Evolutionary conservation across 2,888 invertebrate genomes (phyloP), one percentile per base, ranked within the genome.

Genomic region (Pharmacophagus antenor): DNA sequence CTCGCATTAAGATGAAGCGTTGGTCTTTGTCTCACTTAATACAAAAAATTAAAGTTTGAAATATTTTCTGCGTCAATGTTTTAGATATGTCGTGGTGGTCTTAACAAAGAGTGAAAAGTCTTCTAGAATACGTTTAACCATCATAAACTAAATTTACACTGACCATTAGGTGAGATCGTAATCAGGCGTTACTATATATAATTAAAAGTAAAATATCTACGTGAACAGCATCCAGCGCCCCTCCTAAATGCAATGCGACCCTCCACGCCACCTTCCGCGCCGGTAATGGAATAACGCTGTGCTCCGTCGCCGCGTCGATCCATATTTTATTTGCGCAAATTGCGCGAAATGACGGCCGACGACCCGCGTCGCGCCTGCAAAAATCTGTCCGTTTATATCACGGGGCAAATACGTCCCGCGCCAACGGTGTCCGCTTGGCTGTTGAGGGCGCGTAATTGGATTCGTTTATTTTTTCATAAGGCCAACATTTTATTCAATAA

Each of bases 251-350:
- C 62, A 61, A 44, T n/a, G 54, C 25, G 23, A 50, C 42, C 48
- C 41, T 46, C 57, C 31, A 51, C 37, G 23, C 49, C 31, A 82
- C 80, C 84, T 74, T 70, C 74, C 75, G 68, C 75, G 76, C 76
- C 66, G 73, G 74, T 88, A 88, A 89, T 88, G 88, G 88, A 87
- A 88, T 85, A 88, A 81, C 83, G 85, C 69, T 87, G 88, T 86
- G 88, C 80, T 71, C 73, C 70, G 69, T 72, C 76, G 72, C 66
- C 75, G 73, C 78, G 84, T 87, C 82, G 80, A 85, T 85, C 79
- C 82, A 82, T 86, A 84, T 85, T 86, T 88, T 87, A 88, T 85
- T 84, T 83, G 79, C 75, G 83, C 77, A 86, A 88, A 87, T 85
- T 82, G 82, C 78, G 74, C 75, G 75, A 79, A 82, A 82, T 83